Conservation (phyloP, 2,113 vertebrate species). For the Brachyistius frenatus region DNA sequence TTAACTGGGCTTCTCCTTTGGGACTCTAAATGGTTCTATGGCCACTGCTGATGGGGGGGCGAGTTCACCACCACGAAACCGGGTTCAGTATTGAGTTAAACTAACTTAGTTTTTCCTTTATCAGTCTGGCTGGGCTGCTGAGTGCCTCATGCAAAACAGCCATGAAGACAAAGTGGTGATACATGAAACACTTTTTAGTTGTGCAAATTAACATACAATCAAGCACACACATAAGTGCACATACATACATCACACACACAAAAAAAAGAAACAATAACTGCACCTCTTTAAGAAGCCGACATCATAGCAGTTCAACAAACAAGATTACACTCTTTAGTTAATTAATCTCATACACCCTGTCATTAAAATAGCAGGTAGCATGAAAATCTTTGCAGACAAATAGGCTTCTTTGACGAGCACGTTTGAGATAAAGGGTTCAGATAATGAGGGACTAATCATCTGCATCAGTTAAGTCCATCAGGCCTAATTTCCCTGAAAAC, state of each 20-base stretch:
- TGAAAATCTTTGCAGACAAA: constrained; percentile 77
- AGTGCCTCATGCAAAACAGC: constrained; percentile 25
- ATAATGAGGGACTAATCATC: constrained; percentile 82
- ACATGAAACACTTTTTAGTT: constrained; percentile 29
- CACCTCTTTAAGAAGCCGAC: constrained; percentile 43
- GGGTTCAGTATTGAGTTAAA: constrained; percentile 48
- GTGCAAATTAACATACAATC: constrained; percentile 20
- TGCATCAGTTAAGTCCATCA: constrained; percentile 73
- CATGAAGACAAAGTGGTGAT: constrained; percentile 3
- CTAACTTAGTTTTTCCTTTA: constrained; percentile 52
- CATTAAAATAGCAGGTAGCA: constrained; percentile 62
- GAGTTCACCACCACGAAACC: constrained; percentile 41
- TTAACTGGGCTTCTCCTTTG: constrained; percentile 70
- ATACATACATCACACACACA: neutral
- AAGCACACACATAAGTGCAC: neutral
- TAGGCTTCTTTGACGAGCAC: constrained; percentile 71
- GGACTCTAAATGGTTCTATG: constrained; percentile 64
- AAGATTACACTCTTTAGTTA: constrained; percentile 70
- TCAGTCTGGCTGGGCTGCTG: constrained; percentile 1
- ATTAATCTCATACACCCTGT: constrained; percentile 71
- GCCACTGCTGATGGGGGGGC: constrained; percentile 41
- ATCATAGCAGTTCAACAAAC: constrained; percentile 61
- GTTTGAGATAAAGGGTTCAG: constrained; percentile 77
- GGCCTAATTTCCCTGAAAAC: constrained; percentile 77
- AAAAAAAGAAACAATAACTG: constrained; percentile 4